phyloP scores from a whole-genome alignment of 1,140 invertebrate genomes.

The Euglossa dilemma region DNA sequence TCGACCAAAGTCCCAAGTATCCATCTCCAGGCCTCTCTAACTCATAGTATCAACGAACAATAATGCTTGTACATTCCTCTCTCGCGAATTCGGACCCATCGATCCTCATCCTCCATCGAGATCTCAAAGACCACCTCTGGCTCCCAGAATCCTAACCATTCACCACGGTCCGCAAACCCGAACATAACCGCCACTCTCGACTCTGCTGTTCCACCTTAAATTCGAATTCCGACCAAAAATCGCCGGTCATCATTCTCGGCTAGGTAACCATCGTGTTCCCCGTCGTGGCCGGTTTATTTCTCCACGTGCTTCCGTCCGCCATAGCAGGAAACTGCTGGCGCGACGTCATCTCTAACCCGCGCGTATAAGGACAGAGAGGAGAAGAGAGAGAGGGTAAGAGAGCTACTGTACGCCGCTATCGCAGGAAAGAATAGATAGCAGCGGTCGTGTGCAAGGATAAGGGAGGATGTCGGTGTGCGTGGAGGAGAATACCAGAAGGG shows the following conservation, averaged over 20 bases:
- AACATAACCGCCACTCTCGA: neutral
- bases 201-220: neutral
- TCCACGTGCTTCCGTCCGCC: neutral
- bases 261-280: conserved; percentile 2
- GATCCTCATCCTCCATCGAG: too few relatives aligned
- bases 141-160: neutral
- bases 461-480: neutral
- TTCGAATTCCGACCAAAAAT: neutral
- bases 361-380: neutral
- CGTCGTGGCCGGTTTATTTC: conserved; percentile 1
- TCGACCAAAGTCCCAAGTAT: too few relatives aligned
- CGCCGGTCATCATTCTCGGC: neutral
- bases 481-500: conserved; percentile 62
- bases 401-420: neutral
- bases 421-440: conserved; percentile 9
- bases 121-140: too few relatives aligned
- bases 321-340: neutral
- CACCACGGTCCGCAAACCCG: neutral
- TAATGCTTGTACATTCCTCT: too few relatives aligned
- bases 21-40: too few relatives aligned
- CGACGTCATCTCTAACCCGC: neutral
- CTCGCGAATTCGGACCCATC: too few relatives aligned
- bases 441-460: neutral
- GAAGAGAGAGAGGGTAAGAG: too few relatives aligned
- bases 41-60: too few relatives aligned